Evolutionary conservation across 2,113 vertebrate genomes (phyloP).

Genomic region (Barbus barbus): DNA sequence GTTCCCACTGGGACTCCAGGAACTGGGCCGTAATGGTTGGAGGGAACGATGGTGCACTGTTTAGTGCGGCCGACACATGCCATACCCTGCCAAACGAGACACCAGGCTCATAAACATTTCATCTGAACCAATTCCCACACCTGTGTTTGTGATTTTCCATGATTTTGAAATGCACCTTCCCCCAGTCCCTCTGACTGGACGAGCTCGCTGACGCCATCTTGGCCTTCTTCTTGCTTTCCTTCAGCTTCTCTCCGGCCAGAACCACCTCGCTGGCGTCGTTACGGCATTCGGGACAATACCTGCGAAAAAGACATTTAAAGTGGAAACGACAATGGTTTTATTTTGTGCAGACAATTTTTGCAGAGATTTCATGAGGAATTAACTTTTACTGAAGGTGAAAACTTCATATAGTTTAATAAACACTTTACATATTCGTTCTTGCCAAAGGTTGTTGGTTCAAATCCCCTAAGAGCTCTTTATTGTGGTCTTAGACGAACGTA

Average conservation of each 20-base stretch:
- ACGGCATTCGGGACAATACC: constrained; percentile 95
- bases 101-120: background rate
- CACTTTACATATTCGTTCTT: background rate
- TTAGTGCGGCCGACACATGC: constrained; percentile 94
- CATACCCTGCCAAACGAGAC: constrained; percentile 85
- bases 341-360: background rate
- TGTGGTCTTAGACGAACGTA: too few species aligned
- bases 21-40: constrained; percentile 93
- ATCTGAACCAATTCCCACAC: background rate
- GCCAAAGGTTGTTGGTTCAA: too few species aligned
- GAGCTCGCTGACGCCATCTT: constrained; percentile 97
- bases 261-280: constrained; percentile 92
- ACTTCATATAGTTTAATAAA: background rate
- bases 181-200: constrained; percentile 94
- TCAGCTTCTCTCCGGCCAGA: constrained; percentile 90
- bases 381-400: background rate
- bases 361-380: background rate
- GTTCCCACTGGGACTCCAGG: constrained; percentile 92
- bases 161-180: constrained; percentile 82
- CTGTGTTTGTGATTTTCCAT: too few species aligned
- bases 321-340: background rate
- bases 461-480: too few species aligned
- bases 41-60: constrained; percentile 96
- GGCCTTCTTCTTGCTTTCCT: constrained; percentile 95
- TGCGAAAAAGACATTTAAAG: constrained; percentile 52